Conservation (phyloP, 2,113 vertebrate species). For the Bos indicus region DNA sequence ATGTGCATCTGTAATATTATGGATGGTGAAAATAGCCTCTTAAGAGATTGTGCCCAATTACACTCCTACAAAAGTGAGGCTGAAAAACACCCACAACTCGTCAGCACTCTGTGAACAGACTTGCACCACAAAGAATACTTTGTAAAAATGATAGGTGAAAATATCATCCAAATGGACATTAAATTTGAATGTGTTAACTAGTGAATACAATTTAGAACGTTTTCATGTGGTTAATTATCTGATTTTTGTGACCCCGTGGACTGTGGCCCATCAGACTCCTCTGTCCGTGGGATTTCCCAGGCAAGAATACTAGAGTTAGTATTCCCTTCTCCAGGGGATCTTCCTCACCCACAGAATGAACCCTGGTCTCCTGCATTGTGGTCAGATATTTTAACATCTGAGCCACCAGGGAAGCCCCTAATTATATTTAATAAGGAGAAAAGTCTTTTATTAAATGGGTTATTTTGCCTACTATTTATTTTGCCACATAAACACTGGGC, state of each 20-base stretch:
- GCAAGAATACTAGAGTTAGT: no score
- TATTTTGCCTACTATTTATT: background rate
- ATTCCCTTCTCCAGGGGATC: no score
- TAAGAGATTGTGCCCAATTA: background rate
- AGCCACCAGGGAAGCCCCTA: background rate
- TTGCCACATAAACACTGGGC: background rate
- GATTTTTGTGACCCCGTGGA: no score
- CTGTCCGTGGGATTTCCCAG: no score
- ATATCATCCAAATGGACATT: background rate
- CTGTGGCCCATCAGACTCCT: no score
- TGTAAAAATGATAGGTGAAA: background rate
- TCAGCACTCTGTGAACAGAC: background rate
- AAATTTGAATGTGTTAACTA: background rate
- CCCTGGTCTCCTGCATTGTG: background rate
- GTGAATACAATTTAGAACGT: background rate
- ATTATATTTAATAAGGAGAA: background rate
- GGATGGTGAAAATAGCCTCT: background rate
- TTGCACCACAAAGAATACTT: background rate
- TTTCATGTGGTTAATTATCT: background rate
- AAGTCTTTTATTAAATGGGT: background rate
- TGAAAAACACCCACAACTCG: background rate
- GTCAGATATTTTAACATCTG: background rate
- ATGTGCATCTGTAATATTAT: background rate
- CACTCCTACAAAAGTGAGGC: background rate
- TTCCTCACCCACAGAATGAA: background rate